These are phyloP conservation scores for Nettapus auritus DNA, from an alignment of 2,113 vertebrate species.

Conservation along the genomic window DNA sequence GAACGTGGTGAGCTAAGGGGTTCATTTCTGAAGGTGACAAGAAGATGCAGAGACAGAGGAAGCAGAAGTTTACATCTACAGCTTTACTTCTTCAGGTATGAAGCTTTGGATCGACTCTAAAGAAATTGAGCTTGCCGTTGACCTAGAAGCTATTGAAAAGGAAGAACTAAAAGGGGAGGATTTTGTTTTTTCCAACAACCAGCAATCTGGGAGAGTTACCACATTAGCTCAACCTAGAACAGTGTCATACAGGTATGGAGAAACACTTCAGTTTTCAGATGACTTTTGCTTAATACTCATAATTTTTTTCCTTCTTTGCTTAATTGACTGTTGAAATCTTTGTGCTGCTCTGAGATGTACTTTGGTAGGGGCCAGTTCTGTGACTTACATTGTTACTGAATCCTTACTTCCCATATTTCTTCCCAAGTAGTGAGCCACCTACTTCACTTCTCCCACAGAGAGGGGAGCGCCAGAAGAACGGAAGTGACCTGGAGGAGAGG, in stretches of 20 bases:
- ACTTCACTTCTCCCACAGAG: background rate
- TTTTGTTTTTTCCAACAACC: background rate
- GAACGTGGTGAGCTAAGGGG: background rate
- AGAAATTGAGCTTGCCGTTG: background rate
- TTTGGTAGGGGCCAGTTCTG: background rate
- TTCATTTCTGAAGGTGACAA: background rate
- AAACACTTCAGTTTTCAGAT: background rate
- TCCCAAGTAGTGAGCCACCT: background rate
- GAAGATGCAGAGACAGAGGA: background rate
- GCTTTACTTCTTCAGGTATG: constrained; percentile 43
- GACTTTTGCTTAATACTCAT: background rate
- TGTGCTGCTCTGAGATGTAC: background rate
- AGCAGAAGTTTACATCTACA: background rate
- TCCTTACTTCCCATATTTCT: background rate
- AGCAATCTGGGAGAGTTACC: background rate
- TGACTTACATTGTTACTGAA: background rate
- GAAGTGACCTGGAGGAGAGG: background rate
- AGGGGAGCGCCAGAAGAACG: background rate
- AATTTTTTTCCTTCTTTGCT: background rate
- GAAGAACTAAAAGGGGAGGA: background rate
- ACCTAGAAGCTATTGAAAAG: constrained; percentile 17
- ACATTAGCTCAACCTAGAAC: constrained; percentile 8
- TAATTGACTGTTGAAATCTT: background rate
- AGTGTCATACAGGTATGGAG: constrained; percentile 27
- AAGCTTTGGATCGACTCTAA: background rate